Percentiles rank a stretch among this genome's conserved stretches.
Conservation (phyloP, 2,113 vertebrate genomes). For the Corythoichthys intestinalis region DNA sequence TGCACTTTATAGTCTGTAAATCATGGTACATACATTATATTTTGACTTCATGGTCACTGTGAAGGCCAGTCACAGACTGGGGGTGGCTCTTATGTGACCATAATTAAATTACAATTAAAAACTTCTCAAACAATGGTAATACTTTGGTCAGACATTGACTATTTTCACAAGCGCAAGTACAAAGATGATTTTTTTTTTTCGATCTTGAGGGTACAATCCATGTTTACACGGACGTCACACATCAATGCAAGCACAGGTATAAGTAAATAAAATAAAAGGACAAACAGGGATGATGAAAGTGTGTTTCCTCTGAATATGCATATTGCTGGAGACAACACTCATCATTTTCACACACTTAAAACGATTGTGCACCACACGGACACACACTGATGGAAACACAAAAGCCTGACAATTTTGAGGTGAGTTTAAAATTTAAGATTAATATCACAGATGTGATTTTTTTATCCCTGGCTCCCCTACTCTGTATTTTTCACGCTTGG, state of each 20-base stretch:
- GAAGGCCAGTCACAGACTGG: too few relatives aligned
- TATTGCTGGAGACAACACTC: constrained; percentile 53
- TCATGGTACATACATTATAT: too few relatives aligned
- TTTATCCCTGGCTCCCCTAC: constrained; percentile 24
- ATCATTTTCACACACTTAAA: constrained; percentile 41
- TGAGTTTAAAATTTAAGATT: constrained; percentile 65
- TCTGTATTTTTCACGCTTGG: constrained; percentile 38
- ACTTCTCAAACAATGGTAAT: background rate
- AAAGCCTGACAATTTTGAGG: constrained; percentile 56
- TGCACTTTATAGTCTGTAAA: too few relatives aligned
- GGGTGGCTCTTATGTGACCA: too few relatives aligned
- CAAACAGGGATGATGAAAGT: constrained; percentile 51
- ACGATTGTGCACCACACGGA: constrained; percentile 9
- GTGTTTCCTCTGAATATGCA: constrained; percentile 58
- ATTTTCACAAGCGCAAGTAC: background rate
- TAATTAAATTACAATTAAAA: background rate
- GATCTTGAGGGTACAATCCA: background rate
- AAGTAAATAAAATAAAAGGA: constrained; percentile 22
- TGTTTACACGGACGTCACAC: background rate
- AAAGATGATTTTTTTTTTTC: background rate
- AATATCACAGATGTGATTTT: constrained; percentile 58
- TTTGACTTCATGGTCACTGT: too few relatives aligned
- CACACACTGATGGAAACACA: constrained; percentile 20
- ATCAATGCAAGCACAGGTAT: background rate
- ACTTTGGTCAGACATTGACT: constrained; percentile 7